These are phyloP conservation scores for Invenusta paracnida DNA, from an alignment of 2,888 invertebrate species.

Conservation along the genomic window DNA sequence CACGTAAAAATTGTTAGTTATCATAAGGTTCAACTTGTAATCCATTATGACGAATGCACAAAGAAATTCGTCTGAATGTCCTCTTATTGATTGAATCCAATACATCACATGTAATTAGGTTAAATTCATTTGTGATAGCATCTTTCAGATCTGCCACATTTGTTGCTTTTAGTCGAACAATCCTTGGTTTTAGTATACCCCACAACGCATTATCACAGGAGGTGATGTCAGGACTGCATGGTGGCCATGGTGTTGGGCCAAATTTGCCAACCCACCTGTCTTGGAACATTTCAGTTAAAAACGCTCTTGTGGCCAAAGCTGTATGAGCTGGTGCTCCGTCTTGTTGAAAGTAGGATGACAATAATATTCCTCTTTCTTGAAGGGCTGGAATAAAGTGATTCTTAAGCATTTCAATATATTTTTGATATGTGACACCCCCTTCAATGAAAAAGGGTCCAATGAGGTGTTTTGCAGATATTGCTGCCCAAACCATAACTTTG, in stretches of 20 bases:
- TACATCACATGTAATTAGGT: background rate
- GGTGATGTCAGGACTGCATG: slow-evolving; percentile 19
- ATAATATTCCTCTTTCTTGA: background rate
- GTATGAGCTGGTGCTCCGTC: slow-evolving; percentile 26
- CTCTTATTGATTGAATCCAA: slow-evolving; percentile 18
- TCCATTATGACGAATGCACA: slow-evolving; percentile 1
- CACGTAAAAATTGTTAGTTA: background rate
- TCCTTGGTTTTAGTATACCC: slow-evolving; percentile 1
- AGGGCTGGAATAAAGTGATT: background rate
- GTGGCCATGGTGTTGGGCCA: slow-evolving; percentile 22
- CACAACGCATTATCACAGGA: slow-evolving; percentile 23
- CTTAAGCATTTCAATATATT: slow-evolving; percentile 1
- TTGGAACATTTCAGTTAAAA: slow-evolving; percentile 3
- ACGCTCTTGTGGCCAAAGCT: background rate
- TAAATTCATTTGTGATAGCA: background rate
- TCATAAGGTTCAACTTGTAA: slow-evolving; percentile 13
- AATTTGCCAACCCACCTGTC: slow-evolving; percentile 29
- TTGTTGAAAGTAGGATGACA: background rate
- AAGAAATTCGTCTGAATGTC: background rate
- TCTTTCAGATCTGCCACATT: background rate
- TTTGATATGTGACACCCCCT: background rate
- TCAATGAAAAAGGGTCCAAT: background rate
- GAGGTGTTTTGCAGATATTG: background rate
- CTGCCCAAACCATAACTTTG: background rate
- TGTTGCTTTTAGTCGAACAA: background rate